Evolutionary conservation across 2,113 vertebrate species (phyloP).

Genomic region (Globicephala melas): DNA sequence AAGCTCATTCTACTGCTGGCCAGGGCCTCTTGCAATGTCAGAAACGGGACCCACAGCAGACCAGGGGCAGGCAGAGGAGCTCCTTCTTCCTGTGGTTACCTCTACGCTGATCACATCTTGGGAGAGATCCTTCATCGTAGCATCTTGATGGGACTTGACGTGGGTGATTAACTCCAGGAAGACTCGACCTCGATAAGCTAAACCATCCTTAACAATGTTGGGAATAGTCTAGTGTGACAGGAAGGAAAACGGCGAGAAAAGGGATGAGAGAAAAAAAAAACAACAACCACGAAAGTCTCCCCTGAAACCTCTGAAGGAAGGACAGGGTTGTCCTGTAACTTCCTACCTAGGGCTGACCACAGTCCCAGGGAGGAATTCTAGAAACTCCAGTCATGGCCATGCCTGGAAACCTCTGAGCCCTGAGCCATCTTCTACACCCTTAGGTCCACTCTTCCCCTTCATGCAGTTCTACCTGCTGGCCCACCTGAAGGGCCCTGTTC

Average conservation of each 20-base stretch:
- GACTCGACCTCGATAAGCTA: slow-evolving; percentile 77
- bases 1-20: not conserved
- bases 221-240: not conserved
- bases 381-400: not conserved
- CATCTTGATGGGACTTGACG: accelerated
- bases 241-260: not conserved
- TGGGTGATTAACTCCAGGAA: slow-evolving; percentile 78
- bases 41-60: not conserved
- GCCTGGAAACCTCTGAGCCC: not conserved
- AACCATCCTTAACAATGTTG: slow-evolving; percentile 18
- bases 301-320: not conserved
- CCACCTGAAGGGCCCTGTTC: not conserved
- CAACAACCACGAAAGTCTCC: no score
- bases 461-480: not conserved
- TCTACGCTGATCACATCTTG: slow-evolving; percentile 53
- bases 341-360: not conserved
- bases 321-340: not conserved
- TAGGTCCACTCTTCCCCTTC: not conserved
- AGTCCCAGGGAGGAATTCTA: not conserved
- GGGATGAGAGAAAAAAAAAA: not conserved
- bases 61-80: no score
- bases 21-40: not conserved
- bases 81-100: slow-evolving; percentile 55
- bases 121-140: not conserved
- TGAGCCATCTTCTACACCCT: not conserved